Evolutionary conservation across 2,113 vertebrate species (phyloP), one percentile per base, ranked within the genome.

Genomic region (Varanus komodoensis): DNA sequence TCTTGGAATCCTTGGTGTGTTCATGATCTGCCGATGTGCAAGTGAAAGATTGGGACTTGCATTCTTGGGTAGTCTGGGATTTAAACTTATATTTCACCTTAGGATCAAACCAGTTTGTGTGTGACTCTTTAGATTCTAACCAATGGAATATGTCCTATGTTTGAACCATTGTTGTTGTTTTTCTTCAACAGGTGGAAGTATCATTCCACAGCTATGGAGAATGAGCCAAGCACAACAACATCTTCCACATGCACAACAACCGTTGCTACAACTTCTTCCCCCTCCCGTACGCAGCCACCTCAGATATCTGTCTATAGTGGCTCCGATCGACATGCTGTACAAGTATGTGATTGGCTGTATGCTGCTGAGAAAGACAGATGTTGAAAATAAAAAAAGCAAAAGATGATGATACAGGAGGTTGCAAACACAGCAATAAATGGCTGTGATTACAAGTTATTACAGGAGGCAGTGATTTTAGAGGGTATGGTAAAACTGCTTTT

Each of bases 271-370:
- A 96, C 89, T 64, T 97, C 97, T 87, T 96, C 97, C 1, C 96
- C 96, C 38, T 97, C 97, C 29, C 97, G 98, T 92, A 92, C 97
- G 50, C 97, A 97, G 87, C 96, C 97, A 0, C 98, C 98, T 0
- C 97, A 98, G 89, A 95, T 98, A 38, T 98, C 98, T 14, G 97
- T 98, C 79, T 98, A 98, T 94, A 98, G 98, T 4, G 95, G 97
- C 86, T 97, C 98, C 1, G 98, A 99, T 95, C 97, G 98, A 84
- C 98, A 98, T 92, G 98, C 98, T 0, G 98, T 99, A 6, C 98
- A 99, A 98, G 98, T 99, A 98, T 96, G 79, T 93, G 86, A 23
- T 1, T 84, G 23, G 0, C 11, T 77, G 79, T 81, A 1, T 48
- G 0, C 0, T 89, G 44, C 0, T 23, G 57, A 82, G 81, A 1